Evolutionary conservation across 64 coral and sea anemone genomes (phyloP).

Genomic region (Porites lutea): DNA sequence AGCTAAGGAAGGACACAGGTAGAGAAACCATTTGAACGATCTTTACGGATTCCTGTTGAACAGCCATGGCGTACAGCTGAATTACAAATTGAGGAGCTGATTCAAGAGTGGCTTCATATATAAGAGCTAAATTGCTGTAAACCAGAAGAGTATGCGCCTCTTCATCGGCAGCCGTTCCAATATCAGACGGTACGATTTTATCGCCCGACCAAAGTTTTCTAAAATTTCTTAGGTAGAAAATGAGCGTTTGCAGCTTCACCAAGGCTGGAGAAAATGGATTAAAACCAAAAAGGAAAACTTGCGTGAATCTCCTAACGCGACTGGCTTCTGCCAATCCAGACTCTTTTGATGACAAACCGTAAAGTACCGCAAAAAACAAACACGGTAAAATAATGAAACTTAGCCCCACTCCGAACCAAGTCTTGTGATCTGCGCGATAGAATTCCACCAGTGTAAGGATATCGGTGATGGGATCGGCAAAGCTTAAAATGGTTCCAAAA

Average conservation of each 20-base stretch:
- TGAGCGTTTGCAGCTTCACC: neutral
- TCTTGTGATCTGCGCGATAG: conserved; percentile 42
- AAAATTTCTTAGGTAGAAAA: conserved; percentile 9
- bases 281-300: neutral
- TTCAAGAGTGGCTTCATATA: neutral
- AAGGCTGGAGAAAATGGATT: conserved; percentile 21
- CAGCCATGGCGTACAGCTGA: neutral
- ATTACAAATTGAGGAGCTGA: neutral
- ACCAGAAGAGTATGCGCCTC: neutral
- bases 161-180: neutral
- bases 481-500: conserved; percentile 16
- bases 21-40: conserved; percentile 11
- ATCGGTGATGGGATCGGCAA: conserved; percentile 37
- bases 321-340: neutral
- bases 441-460: conserved; percentile 33
- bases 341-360: neutral
- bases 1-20: neutral
- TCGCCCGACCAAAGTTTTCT: neutral
- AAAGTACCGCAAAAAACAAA: neutral
- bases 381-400: conserved; percentile 22
- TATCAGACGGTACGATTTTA: neutral
- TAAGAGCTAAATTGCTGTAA: neutral
- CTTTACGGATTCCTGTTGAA: neutral
- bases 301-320: neutral
- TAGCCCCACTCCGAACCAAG: conserved; percentile 34